phyloP scores from a whole-genome alignment of 2,888 invertebrate species.

The Penaeus monodon region DNA sequence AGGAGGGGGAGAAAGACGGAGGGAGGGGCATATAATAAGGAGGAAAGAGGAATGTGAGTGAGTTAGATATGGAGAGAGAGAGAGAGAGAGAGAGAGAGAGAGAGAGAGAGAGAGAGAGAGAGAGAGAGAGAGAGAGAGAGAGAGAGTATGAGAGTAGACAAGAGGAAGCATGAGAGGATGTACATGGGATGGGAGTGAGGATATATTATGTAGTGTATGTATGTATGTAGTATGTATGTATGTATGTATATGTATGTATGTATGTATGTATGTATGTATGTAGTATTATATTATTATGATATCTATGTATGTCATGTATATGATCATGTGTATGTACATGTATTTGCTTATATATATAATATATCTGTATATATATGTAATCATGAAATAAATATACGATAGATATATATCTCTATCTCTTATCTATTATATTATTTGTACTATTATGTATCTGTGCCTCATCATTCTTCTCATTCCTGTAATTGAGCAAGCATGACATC shows the following conservation, averaged over 20 bases:
- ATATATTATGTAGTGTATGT: too few species aligned
- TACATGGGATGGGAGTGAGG: too few species aligned
- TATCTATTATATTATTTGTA: too few species aligned
- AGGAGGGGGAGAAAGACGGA: too few species aligned
- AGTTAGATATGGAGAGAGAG: background rate
- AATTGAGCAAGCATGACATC: too few species aligned
- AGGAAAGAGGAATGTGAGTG: background rate
- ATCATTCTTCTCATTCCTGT: too few species aligned
- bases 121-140: constrained; percentile 32
- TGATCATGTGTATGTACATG: background rate
- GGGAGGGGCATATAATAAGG: background rate
- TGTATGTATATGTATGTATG: background rate
- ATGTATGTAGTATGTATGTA: too few species aligned
- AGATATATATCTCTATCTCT: too few species aligned
- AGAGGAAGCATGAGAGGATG: background rate
- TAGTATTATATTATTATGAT: too few species aligned
- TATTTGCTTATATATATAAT: background rate
- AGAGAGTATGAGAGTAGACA: constrained; percentile 15
- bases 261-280: constrained; percentile 18
- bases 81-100: background rate
- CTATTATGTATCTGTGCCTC: too few species aligned
- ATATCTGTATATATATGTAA: constrained; percentile 16
- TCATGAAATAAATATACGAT: too few species aligned
- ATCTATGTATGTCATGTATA: background rate
- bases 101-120: constrained; percentile 8